Evolutionary conservation across 2,113 vertebrate species (phyloP).

Genomic region (Sturnus vulgaris): DNA sequence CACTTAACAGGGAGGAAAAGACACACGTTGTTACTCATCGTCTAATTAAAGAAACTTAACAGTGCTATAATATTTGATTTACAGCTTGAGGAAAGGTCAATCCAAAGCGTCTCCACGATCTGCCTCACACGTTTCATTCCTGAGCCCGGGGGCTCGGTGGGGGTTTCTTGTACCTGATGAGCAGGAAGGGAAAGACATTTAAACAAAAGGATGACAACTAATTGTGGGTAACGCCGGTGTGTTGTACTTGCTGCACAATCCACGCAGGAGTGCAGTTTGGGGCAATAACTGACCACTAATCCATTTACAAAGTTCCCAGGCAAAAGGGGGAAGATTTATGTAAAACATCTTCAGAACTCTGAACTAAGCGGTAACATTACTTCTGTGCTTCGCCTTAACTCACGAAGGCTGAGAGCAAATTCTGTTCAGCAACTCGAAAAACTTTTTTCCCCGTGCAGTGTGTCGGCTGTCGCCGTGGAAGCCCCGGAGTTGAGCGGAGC

Average conservation of each 20-base stretch:
- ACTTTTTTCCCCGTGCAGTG: fast-evolving
- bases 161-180: background rate
- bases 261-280: fast-evolving
- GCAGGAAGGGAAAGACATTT: background rate
- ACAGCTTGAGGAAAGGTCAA: background rate
- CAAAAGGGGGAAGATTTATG: background rate
- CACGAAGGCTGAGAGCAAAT: no score
- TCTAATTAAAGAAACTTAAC: constrained; percentile 14
- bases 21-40: background rate
- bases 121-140: background rate
- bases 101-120: fast-evolving
- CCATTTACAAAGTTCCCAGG: background rate
- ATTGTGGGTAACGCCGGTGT: fast-evolving
- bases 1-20: background rate
- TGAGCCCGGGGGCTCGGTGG: background rate
- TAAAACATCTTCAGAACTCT: background rate
- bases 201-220: fast-evolving
- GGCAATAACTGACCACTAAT: fast-evolving
- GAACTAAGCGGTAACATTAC: fast-evolving
- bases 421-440: fast-evolving
- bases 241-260: fast-evolving
- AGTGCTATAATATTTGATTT: background rate
- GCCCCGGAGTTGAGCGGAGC: background rate
- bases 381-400: fast-evolving
- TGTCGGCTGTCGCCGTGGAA: fast-evolving